Evolutionary conservation across 2,113 vertebrate genomes (phyloP).

Genomic region (Archilochus colubris): DNA sequence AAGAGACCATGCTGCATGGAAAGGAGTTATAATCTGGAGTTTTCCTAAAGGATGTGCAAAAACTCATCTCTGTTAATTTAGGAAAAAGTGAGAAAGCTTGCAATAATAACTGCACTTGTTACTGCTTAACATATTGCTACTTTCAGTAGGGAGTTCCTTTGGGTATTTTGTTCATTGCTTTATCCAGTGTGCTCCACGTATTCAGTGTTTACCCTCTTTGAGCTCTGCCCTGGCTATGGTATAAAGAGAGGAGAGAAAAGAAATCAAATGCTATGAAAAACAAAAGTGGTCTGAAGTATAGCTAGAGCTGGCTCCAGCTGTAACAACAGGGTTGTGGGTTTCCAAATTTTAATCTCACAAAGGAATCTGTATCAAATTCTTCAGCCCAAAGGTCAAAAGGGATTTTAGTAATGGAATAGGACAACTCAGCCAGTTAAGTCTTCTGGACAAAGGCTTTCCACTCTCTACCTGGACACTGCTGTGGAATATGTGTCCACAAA

Average conservation of each 20-base stretch:
- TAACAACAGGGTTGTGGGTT: constrained; percentile 48
- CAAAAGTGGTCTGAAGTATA: constrained; percentile 3
- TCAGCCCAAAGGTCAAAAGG: constrained; percentile 13
- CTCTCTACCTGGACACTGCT: background rate
- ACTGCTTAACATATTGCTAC: background rate
- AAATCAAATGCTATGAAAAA: constrained; percentile 58
- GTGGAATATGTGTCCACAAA: background rate
- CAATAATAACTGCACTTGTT: background rate
- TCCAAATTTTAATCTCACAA: constrained; percentile 53
- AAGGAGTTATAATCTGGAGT: background rate
- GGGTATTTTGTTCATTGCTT: background rate
- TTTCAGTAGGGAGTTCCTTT: background rate
- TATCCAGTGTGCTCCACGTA: background rate
- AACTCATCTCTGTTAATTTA: background rate
- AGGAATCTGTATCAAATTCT: constrained; percentile 59
- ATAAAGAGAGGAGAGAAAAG: background rate
- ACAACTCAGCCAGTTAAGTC: background rate
- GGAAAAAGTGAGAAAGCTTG: background rate
- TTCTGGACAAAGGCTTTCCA: background rate
- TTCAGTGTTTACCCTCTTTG: background rate
- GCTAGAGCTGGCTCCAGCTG: constrained; percentile 54
- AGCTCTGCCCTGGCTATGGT: background rate
- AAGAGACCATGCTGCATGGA: background rate
- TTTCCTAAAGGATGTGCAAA: background rate
- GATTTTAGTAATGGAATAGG: constrained; percentile 28